A percentile compares a stretch with the other conserved stretches of the same genome.
Conservation (phyloP, 2,888 invertebrate species). For the Calameuta filiformis region DNA sequence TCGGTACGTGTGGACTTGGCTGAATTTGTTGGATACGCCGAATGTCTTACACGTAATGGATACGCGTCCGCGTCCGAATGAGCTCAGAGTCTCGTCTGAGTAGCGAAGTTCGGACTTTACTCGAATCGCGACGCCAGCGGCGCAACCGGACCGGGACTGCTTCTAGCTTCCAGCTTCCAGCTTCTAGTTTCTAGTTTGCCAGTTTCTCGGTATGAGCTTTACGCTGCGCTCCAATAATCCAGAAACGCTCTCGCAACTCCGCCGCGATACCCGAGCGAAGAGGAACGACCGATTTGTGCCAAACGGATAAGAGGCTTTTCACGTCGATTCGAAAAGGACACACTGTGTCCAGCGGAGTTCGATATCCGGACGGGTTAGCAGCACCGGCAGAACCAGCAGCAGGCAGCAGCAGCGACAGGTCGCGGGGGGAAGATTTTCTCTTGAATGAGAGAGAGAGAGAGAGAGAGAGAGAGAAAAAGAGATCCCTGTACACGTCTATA, state of each 20-base stretch:
- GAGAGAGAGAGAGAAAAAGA: too few species aligned
- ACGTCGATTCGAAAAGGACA: background rate
- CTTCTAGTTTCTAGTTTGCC: too few species aligned
- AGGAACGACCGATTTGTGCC: background rate
- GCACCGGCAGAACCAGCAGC: too few species aligned
- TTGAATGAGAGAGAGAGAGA: background rate
- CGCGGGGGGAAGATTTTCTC: background rate
- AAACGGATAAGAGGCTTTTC: background rate
- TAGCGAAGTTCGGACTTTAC: background rate
- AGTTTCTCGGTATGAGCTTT: background rate
- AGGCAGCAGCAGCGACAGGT: background rate
- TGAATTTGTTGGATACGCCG: too few species aligned
- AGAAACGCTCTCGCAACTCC: background rate
- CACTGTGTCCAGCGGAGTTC: background rate
- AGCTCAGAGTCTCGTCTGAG: too few species aligned
- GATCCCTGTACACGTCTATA: too few species aligned
- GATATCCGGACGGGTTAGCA: background rate
- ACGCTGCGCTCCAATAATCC: background rate
- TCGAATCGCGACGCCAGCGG: background rate
- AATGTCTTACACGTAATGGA: too few species aligned
- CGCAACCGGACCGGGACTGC: background rate
- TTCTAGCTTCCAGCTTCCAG: background rate
- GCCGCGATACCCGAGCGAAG: background rate
- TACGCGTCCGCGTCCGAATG: background rate
- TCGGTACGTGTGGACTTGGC: too few species aligned